Evolutionary conservation across 1,140 invertebrate genomes (phyloP).

Genomic region (Brachionus rubens): DNA sequence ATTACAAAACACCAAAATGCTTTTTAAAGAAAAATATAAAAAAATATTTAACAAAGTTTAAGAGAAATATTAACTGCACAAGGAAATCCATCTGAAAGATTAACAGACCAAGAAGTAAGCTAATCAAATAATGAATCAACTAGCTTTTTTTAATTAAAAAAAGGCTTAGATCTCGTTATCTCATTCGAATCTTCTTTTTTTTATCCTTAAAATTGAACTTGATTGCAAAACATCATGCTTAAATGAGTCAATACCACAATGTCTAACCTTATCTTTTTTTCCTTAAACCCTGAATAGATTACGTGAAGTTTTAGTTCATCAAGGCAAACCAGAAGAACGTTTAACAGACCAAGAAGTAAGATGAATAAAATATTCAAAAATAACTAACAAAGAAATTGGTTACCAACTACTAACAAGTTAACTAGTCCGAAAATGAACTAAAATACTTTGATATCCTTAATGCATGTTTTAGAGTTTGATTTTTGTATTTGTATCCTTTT

Average conservation of each 20-base stretch:
- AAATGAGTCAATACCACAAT: too few species aligned
- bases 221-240: neutral
- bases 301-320: neutral
- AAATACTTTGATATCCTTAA: too few species aligned
- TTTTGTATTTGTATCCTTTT: neutral
- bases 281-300: neutral
- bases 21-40: too few species aligned
- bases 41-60: neutral
- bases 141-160: too few species aligned
- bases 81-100: neutral
- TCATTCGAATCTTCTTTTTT: neutral
- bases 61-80: conserved; percentile 5
- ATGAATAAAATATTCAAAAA: neutral
- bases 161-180: neutral
- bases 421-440: neutral
- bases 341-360: conserved; percentile 25
- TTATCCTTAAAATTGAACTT: too few species aligned
- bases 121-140: neutral
- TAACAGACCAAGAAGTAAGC: conserved; percentile 11
- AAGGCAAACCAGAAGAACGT: conserved; percentile 7
- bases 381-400: neutral
- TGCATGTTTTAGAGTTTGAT: too few species aligned
- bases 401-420: neutral
- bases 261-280: neutral
- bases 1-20: neutral